Evolutionary conservation across 2,888 invertebrate species (phyloP).

Genomic region (Heliconius charithonia): DNA sequence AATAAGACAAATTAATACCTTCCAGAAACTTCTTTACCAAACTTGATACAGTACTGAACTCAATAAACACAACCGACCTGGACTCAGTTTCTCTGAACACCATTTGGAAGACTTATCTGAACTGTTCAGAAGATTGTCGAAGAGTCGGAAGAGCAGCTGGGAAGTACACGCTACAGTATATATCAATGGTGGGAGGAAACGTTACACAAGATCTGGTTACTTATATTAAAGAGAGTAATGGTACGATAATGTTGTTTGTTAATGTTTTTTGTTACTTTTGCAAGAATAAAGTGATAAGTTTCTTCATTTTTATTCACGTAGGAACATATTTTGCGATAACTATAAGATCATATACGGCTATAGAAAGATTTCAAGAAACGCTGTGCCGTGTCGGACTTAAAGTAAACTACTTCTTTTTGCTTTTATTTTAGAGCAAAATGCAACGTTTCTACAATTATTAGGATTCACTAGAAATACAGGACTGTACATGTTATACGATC

Average conservation of each 20-base stretch:
- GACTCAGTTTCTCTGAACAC: conserved; percentile 54
- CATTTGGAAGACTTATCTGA: conserved; percentile 62
- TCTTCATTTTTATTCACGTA: too few species aligned
- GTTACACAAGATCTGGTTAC: conserved; percentile 63
- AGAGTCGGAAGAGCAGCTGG: conserved; percentile 59
- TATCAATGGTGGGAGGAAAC: conserved; percentile 62
- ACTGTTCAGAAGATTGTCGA: conserved; percentile 63
- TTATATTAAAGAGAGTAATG: conserved; percentile 72
- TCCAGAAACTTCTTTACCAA: conserved; percentile 67
- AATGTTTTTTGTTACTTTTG: background rate
- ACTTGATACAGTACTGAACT: conserved; percentile 66
- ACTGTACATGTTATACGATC: conserved; percentile 69
- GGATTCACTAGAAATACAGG: conserved; percentile 75
- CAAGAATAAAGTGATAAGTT: too few species aligned
- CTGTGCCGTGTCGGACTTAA: too few species aligned
- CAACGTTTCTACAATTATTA: conserved; percentile 67
- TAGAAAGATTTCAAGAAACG: too few species aligned
- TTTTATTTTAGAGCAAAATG: conserved; percentile 62
- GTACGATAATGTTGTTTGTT: conserved; percentile 53
- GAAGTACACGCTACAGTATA: conserved; percentile 62
- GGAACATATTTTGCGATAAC: too few species aligned
- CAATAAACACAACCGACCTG: conserved; percentile 54
- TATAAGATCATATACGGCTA: too few species aligned
- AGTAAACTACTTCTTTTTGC: too few species aligned
- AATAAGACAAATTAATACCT: background rate